Evolutionary conservation across 2,797 vertebrate species (phyloP).

Genomic region (Meriones psammophilus): DNA sequence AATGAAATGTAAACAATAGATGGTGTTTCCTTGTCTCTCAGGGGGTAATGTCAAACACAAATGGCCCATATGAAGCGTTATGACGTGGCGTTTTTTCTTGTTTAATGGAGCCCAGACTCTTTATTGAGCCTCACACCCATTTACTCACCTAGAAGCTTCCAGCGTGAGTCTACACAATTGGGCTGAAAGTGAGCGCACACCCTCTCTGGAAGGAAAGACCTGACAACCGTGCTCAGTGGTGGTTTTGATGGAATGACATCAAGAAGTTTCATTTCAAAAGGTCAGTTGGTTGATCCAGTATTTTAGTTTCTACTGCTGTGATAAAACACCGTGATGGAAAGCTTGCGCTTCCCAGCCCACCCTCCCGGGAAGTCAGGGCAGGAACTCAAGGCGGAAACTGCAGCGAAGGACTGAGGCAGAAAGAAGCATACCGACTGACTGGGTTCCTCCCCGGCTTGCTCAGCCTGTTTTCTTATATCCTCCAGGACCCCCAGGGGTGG

Average conservation of each 20-base stretch:
- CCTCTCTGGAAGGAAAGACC: conserved; percentile 19
- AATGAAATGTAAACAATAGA: neutral
- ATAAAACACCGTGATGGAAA: no score
- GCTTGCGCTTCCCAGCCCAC: neutral
- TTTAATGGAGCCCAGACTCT: neutral
- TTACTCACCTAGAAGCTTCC: neutral
- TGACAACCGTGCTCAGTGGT: neutral
- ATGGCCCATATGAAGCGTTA: neutral
- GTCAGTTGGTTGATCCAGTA: conserved; percentile 1
- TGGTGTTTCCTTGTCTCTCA: neutral
- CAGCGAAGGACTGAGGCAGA: neutral
- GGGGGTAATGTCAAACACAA: neutral
- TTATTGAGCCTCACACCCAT: neutral
- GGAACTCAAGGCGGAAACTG: neutral
- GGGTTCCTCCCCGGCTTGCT: neutral
- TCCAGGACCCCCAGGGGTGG: neutral
- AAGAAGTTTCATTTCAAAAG: conserved; percentile 46
- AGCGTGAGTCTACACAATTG: neutral
- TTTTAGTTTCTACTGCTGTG: neutral
- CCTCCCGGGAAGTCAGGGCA: neutral
- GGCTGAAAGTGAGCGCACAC: neutral
- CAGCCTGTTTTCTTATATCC: neutral
- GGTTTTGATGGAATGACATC: neutral
- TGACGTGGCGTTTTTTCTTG: neutral
- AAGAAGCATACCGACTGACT: no score